These are phyloP conservation scores for Apis mellifera DNA, from an alignment of 1,140 invertebrate genomes.

Conservation along the genomic window Amel_HAv3.1 CM009946.2:6246001-6246500, in stretches of 20 bases:
- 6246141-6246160: not conserved
- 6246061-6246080: not conserved
- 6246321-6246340: not conserved
- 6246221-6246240: not conserved
- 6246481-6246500: constrained; percentile 11
- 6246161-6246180: not conserved
- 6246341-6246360: not conserved
- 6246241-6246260: constrained; percentile 11
- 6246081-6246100: no score
- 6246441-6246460: not conserved
- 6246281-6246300: not conserved
- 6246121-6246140: not conserved
- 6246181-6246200: constrained; percentile 2
- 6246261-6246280: constrained; percentile 6
- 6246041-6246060: not conserved
- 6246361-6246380: no score
- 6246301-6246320: constrained; percentile 7
- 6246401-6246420: not conserved
- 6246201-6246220: not conserved
- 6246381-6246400: not conserved
- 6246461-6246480: not conserved
- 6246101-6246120: no score
- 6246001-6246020: not conserved
- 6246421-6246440: not conserved
- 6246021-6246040: not conserved